A percentile compares a stretch with the other conserved stretches of the same genome.
Conservation (phyloP, 2,888 invertebrate species). For the Lycophotia porphyrea region DNA sequence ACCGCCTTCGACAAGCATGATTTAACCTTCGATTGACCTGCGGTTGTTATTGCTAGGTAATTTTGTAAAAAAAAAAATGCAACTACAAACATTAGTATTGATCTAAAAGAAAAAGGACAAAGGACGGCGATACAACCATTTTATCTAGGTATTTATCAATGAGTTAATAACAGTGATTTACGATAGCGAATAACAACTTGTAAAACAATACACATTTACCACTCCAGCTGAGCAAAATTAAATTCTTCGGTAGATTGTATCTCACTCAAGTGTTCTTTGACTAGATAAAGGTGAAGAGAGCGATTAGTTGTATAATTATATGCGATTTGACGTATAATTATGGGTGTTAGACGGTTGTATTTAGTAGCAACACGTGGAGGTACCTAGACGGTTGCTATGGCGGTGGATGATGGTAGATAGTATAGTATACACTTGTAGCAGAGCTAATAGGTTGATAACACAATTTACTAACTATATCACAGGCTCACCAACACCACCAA, state of each 20-base stretch:
- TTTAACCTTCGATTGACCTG: background rate
- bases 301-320: background rate
- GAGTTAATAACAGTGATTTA: slow-evolving; percentile 3
- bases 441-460: too few relatives aligned
- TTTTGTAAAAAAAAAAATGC: too few relatives aligned
- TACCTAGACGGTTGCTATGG: background rate
- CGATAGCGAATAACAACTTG: background rate
- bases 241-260: background rate
- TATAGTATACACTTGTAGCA: too few relatives aligned
- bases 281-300: slow-evolving; percentile 6
- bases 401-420: background rate
- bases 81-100: background rate
- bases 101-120: background rate
- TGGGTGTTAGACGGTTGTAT: background rate
- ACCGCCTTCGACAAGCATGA: background rate
- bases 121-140: background rate
- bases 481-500: too few relatives aligned
- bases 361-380: background rate
- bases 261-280: background rate
- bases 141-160: slow-evolving; percentile 6
- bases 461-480: too few relatives aligned
- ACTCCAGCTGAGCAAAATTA: slow-evolving; percentile 13
- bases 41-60: too few relatives aligned
- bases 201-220: slow-evolving; percentile 14
- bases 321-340: background rate